Conservation (phyloP, 2,888 invertebrate species). For the Melanargia galathea region DNA sequence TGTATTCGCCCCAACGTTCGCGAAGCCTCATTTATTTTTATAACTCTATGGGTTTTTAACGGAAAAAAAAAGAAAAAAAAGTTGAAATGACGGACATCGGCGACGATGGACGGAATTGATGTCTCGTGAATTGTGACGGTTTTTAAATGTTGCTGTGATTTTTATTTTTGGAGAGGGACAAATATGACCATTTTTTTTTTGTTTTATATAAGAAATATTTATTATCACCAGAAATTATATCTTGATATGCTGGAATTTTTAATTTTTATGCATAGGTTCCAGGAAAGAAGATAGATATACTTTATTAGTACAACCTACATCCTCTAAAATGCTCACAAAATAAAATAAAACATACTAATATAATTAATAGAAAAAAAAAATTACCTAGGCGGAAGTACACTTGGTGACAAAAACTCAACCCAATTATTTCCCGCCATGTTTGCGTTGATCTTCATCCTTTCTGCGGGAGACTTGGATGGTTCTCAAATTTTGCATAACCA, state of each 20-base stretch:
- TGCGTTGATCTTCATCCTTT: slow-evolving; percentile 64
- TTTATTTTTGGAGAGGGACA: slow-evolving; percentile 10
- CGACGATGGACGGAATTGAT: slow-evolving; percentile 31
- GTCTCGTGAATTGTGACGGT: slow-evolving; percentile 30
- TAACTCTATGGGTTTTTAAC: slow-evolving; percentile 43
- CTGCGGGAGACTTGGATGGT: slow-evolving; percentile 73
- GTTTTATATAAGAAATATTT: not conserved
- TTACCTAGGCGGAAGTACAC: slow-evolving; percentile 49
- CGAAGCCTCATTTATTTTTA: slow-evolving; percentile 51
- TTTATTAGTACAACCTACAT: not conserved
- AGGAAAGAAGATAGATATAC: too few relatives aligned
- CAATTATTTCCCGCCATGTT: slow-evolving; percentile 68
- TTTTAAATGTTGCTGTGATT: slow-evolving; percentile 29
- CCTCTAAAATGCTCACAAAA: not conserved
- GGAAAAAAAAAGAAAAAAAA: slow-evolving; percentile 33
- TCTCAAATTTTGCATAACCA: slow-evolving; percentile 79
- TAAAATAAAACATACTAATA: not conserved
- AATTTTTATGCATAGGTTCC: too few relatives aligned
- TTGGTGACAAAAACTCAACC: slow-evolving; percentile 49
- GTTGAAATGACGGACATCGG: slow-evolving; percentile 32
- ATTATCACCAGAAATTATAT: not conserved
- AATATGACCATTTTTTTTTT: slow-evolving; percentile 9
- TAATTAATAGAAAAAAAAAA: too few relatives aligned
- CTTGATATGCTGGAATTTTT: not conserved
- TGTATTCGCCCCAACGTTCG: slow-evolving; percentile 75